Evolutionary conservation across 2,113 vertebrate species (phyloP), one percentile per base, ranked within the genome.

Genomic region (Chionomys nivalis): DNA sequence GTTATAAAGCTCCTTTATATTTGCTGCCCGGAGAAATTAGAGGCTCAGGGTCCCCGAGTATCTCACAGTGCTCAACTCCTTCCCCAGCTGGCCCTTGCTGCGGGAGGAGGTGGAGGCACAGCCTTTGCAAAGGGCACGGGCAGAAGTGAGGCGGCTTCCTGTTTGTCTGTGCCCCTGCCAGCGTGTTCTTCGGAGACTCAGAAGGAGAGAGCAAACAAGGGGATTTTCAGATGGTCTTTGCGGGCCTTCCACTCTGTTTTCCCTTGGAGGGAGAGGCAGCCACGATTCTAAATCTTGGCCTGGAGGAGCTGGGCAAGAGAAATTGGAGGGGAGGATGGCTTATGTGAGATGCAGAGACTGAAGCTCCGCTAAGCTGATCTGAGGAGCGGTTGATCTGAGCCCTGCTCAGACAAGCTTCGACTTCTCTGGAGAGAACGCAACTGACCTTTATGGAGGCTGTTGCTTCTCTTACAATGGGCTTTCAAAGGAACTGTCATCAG

Each of bases 151-250:
- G 24, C 90, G 0, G 65, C n/a, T 73, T 86, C 47, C 88, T 92
- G 77, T 68, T 90, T 96, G 89, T 65, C 83, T 94, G 97, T 90
- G 68, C 76, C 47, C 21, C 87, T 76, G 76, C 94, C 65, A 92
- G 77, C 19, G 0, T 58, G 88, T 70, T 94, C 85, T 79, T 33
- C 73, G 6, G 95, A 73, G 93, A 90, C 76, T 70, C 6, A 0
- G 28, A 94, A 73, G 63, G 68, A 13, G 77, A 97, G 68, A 93
- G 90, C 87, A 97, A 96, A 96, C 81, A 95, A 87, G 68, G n/a
- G 70, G 95, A 96, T 97, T 98, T 95, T 97, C 91, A 24, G 58
- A 82, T 88, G 97, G 93, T 96, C 93, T 97, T 93, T 91, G 88
- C 39, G 0, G 24, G 85, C 58, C 39, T 85, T 94, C 65, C 68